These are phyloP conservation scores for Molothrus aeneus DNA, from an alignment of 2,797 vertebrate genomes.

Conservation along the genomic window DNA sequence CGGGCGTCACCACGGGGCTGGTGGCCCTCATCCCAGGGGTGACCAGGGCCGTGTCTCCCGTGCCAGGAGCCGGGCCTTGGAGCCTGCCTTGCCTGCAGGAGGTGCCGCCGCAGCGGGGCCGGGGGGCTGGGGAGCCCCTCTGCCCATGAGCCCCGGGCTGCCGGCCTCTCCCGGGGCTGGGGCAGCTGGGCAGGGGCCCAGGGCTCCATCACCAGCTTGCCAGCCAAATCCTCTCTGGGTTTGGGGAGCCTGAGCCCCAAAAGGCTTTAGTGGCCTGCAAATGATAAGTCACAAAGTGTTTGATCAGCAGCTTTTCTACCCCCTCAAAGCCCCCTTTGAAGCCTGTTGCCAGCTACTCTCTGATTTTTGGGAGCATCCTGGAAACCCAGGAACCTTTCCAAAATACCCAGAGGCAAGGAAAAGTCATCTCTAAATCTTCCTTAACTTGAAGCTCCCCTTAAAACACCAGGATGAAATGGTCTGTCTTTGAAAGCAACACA, in stretches of 20 bases:
- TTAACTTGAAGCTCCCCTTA: background rate
- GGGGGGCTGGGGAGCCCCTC: background rate
- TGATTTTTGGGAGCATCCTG: background rate
- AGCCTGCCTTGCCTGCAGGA: background rate
- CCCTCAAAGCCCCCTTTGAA: background rate
- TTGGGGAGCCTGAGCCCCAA: background rate
- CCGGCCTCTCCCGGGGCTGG: background rate
- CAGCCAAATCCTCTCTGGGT: background rate
- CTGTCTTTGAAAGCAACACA: background rate
- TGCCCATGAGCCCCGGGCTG: background rate
- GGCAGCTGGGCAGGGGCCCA: background rate
- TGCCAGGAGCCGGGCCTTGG: slow-evolving; percentile 36
- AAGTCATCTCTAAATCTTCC: background rate
- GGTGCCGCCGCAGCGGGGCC: background rate
- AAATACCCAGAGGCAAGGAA: background rate
- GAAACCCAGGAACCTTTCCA: background rate
- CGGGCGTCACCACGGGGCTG: background rate
- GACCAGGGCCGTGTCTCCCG: background rate
- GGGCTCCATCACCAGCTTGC: slow-evolving; percentile 63
- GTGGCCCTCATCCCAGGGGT: background rate
- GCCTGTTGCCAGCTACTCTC: background rate
- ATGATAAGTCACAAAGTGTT: background rate
- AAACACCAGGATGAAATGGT: background rate
- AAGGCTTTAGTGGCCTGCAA: slow-evolving; percentile 38
- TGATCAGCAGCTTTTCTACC: background rate